Base-by-base conservation (phyloP, 1,140 invertebrate species). In the Drosophila nebulosa region DNA sequence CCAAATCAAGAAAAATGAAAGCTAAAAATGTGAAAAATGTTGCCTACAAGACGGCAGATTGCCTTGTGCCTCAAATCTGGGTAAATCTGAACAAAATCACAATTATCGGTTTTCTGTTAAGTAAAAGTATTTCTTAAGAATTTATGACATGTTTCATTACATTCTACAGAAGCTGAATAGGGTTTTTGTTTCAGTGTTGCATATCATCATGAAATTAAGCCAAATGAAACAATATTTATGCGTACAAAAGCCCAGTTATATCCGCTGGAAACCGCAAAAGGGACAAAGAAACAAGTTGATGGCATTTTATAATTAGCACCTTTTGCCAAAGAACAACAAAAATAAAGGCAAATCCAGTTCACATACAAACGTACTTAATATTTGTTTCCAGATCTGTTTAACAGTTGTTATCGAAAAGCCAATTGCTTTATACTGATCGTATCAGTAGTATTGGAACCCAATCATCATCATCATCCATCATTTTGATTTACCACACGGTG, bases 401-500 rank as follows among this genome's bases (percentile, higher is more conserved):
- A 46, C 39, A 46, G 39, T 46, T 46, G 39, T 55, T 27, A 30
- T 55, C 26, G 26, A 27, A 30, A 55, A 55, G 7, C 52, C 26
- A 4, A 32, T 32, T 18, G 14, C 26, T 7, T 7, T 26, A 55
- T 18, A 30, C 14, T 6, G 24, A 55, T 30, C 14, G 52, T 18
- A 16, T 55, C 14, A 30, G 4, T 30, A 9, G 14, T 55, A 32
- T 32, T 10, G 27, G 10, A n/a, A 32, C 30, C 10, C 30, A 12
- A 16, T 14, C 16, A 24, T 52, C 16, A 30, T 55, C 52, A 30
- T 55, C 52, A 55, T 55, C 52, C 52, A 55, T 55, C 52, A 55
- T 55, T 55, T 55, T 55, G 52, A 55, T 55, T 55, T 55, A 55
- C 52, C 39, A 46, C 39, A 21, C 9, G 39, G 39, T 46, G 39